These are phyloP conservation scores for Caerostris extrusa DNA, from an alignment of 1,140 invertebrate genomes.

Conservation along the genomic window DNA sequence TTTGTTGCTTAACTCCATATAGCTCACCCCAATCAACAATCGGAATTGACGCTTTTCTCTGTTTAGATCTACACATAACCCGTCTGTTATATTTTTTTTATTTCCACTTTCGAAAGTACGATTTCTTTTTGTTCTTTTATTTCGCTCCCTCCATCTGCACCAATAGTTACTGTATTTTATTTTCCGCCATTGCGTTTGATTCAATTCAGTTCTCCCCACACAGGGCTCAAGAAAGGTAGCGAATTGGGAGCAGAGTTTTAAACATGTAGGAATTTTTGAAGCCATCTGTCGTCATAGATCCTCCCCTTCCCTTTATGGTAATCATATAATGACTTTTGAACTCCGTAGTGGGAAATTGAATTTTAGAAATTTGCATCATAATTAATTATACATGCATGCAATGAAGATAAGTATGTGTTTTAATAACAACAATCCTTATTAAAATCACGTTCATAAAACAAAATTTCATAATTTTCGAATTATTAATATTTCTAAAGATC, in stretches of 20 bases:
- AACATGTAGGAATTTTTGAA: not conserved
- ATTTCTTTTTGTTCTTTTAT: conserved; percentile 34
- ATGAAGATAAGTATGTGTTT: too few species aligned
- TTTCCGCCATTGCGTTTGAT: conserved; percentile 68
- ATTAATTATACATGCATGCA: too few species aligned
- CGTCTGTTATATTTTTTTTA: conserved; percentile 45
- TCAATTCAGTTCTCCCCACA: conserved; percentile 55
- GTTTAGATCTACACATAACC: conserved; percentile 39
- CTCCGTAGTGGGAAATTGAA: too few species aligned
- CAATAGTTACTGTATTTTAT: conserved; percentile 50
- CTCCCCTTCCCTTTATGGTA: not conserved
- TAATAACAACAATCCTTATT: too few species aligned
- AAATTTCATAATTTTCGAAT: too few species aligned
- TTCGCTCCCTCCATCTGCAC: conserved; percentile 23
- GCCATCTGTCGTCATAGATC: conserved; percentile 38
- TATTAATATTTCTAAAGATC: too few species aligned
- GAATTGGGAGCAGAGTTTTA: conserved; percentile 34
- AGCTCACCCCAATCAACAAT: conserved; percentile 63
- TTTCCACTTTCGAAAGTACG: conserved; percentile 1
- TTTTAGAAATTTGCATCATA: too few species aligned
- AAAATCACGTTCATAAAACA: too few species aligned
- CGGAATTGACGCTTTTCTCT: conserved; percentile 35
- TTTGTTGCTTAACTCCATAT: conserved; percentile 63
- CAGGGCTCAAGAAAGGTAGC: not conserved
- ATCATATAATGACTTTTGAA: too few species aligned